Percentiles rank a stretch among this genome's conserved stretches.
Evolutionary conservation across 2,113 vertebrate genomes (phyloP).

Genomic region (Vidua chalybeata): DNA sequence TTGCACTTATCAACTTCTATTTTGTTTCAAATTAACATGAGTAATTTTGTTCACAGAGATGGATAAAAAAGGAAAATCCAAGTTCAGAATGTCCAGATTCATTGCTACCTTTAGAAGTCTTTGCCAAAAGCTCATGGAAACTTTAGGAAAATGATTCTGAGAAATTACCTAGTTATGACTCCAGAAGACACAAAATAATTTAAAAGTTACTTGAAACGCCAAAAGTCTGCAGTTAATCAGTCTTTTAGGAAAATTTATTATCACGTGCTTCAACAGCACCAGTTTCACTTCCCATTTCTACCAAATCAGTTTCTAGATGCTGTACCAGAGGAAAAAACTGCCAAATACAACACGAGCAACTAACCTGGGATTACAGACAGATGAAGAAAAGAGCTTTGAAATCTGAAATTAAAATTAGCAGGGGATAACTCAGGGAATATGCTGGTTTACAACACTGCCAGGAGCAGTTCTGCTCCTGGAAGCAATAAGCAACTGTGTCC

Average conservation of each 20-base stretch:
- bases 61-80: background rate
- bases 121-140: background rate
- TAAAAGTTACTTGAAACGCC: background rate
- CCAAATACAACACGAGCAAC: background rate
- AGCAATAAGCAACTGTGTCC: fast-evolving
- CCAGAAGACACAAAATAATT: background rate
- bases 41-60: background rate
- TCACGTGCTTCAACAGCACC: fast-evolving
- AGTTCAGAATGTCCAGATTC: background rate
- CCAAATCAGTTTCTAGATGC: background rate
- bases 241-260: background rate
- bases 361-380: background rate
- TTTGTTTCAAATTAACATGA: background rate
- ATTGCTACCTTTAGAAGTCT: background rate
- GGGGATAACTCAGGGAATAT: background rate
- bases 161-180: background rate
- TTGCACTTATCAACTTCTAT: fast-evolving
- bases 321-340: background rate
- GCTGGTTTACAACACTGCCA: background rate
- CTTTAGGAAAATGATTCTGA: background rate
- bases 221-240: background rate
- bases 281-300: background rate
- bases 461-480: background rate
- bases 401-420: background rate
- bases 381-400: background rate